A percentile compares a stretch with the other conserved stretches of the same genome.
These are phyloP conservation scores for Lamprologus sp. DNA, from an alignment of 2,113 vertebrate species.

Conservation along the genomic window DNA sequence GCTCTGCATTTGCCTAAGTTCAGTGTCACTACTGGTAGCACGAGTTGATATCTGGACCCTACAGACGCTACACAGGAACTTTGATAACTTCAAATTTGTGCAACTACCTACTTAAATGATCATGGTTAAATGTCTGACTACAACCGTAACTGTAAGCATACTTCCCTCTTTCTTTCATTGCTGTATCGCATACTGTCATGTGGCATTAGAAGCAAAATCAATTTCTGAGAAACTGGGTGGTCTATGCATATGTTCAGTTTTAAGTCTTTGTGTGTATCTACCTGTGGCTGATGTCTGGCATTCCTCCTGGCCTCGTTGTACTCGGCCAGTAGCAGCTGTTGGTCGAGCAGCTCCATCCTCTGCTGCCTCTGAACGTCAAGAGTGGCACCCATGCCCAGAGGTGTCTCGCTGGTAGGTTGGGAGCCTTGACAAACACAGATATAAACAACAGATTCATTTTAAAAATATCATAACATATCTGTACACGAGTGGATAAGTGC, in stretches of 20 bases:
- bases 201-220: not conserved
- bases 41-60: not conserved
- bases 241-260: not conserved
- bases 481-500: not conserved
- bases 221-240: not conserved
- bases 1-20: not conserved
- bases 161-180: not conserved
- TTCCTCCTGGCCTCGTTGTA: constrained; percentile 79
- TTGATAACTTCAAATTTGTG: not conserved
- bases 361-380: constrained; percentile 95
- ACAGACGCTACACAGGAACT: not conserved
- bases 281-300: constrained; percentile 75
- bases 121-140: not conserved
- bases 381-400: constrained; percentile 92
- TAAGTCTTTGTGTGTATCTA: not conserved
- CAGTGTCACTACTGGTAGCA: not conserved
- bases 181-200: not conserved
- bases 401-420: constrained; percentile 77
- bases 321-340: constrained; percentile 89
- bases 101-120: not conserved
- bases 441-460: not conserved
- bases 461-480: not conserved
- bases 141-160: not conserved
- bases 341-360: constrained; percentile 87
- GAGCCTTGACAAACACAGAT: constrained; percentile 39